A percentile compares a stretch with the other conserved stretches of the same genome.
Evolutionary conservation across 2,113 vertebrate genomes (phyloP).

Genomic region (Himantopus leucocephalus): DNA sequence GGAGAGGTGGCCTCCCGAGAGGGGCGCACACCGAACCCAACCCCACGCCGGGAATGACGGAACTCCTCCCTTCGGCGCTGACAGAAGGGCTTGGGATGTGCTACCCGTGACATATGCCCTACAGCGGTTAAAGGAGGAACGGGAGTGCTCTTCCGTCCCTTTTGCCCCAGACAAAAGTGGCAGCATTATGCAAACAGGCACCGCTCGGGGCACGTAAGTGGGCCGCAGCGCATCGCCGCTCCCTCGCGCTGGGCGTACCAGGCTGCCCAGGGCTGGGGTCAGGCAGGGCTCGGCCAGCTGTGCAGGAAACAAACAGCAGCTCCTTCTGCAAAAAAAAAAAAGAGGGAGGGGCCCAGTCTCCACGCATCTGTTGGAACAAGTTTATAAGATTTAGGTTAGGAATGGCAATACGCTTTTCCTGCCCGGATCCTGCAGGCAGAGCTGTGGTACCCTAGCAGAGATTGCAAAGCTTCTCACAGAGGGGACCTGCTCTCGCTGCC

Average conservation of each 20-base stretch:
- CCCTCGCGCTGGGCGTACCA: rapidly evolving
- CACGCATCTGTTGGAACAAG: background rate
- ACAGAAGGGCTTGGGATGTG: background rate
- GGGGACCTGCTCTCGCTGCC: background rate
- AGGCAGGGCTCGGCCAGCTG: background rate
- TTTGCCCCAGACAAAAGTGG: background rate
- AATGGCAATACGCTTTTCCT: background rate
- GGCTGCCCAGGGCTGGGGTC: background rate
- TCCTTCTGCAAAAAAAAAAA: background rate
- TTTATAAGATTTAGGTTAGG: background rate
- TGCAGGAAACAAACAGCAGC: background rate
- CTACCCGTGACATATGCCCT: background rate
- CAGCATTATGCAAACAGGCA: rapidly evolving
- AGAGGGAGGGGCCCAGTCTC: background rate
- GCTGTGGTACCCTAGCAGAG: background rate
- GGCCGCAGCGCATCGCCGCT: rapidly evolving
- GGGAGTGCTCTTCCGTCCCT: background rate
- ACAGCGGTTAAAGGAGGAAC: background rate
- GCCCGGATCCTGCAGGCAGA: background rate
- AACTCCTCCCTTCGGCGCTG: background rate
- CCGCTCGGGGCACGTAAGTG: rapidly evolving
- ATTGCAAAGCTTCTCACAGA: rapidly evolving
- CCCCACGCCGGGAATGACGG: rapidly evolving
- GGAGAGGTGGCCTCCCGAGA: background rate
- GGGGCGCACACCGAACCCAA: background rate